Conservation (phyloP, 2,797 vertebrate genomes). For the Ptychadena robeensis region DNA sequence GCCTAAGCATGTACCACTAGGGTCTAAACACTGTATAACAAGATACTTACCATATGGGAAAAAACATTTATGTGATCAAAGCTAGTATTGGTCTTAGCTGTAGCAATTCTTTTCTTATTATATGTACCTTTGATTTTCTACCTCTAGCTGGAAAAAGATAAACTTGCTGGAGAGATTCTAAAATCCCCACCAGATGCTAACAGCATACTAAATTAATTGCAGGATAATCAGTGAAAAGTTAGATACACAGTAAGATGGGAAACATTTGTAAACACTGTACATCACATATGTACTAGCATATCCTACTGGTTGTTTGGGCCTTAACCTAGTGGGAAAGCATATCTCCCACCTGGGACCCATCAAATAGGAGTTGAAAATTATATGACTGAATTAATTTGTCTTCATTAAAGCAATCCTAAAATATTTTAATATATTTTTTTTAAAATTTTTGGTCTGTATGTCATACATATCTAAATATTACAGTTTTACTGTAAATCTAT, state of each 20-base stretch:
- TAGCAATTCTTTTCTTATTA: background rate
- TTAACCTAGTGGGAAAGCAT: no score
- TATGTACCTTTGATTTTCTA: slow-evolving; percentile 15
- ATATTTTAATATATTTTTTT: no score
- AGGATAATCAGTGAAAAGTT: slow-evolving; percentile 8
- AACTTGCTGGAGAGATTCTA: slow-evolving; percentile 4
- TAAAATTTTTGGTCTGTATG: no score
- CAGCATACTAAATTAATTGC: slow-evolving; percentile 6
- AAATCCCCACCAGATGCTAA: slow-evolving; percentile 2
- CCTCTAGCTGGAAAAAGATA: background rate
- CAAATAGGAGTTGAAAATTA: no score
- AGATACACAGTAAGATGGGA: background rate
- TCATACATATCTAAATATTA: no score
- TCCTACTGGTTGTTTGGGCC: no score
- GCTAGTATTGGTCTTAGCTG: slow-evolving; percentile 1
- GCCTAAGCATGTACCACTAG: background rate
- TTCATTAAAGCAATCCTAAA: no score
- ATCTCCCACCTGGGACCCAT: no score
- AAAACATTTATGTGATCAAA: slow-evolving; percentile 30
- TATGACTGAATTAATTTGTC: no score
- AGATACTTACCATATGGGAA: background rate
- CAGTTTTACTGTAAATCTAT: no score
- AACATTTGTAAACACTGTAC: background rate
- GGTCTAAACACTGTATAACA: slow-evolving; percentile 11
- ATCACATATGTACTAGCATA: no score